These are phyloP conservation scores for Sakesphorus luctuosus DNA, from an alignment of 2,113 vertebrate species.

Conservation along the genomic window DNA sequence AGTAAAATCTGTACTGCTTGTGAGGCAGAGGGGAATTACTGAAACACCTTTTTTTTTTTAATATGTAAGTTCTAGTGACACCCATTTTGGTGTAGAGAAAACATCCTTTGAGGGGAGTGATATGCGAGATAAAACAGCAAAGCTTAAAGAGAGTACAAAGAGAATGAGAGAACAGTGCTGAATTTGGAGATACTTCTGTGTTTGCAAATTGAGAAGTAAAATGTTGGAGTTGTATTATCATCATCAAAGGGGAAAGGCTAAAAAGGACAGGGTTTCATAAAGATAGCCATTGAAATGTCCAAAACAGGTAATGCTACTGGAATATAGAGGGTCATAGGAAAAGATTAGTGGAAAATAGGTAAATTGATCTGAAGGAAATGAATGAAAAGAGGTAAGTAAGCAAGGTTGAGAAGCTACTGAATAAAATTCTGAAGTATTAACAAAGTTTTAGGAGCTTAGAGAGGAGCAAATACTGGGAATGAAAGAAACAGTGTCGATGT, in stretches of 20 bases:
- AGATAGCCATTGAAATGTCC: not conserved
- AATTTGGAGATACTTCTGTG: not conserved
- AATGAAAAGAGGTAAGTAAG: not conserved
- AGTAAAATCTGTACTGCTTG: not conserved
- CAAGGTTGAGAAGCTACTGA: not conserved
- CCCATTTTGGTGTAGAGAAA: not conserved
- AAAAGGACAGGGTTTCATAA: not conserved
- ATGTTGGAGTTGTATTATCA: not conserved
- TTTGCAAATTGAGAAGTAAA: not conserved
- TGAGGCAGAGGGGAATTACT: not conserved
- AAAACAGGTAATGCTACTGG: not conserved
- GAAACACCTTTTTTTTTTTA: not conserved
- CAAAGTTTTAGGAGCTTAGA: not conserved
- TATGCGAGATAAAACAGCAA: not conserved
- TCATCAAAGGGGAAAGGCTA: not conserved
- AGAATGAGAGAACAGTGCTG: not conserved
- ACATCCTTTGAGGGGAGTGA: not conserved
- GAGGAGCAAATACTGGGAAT: not conserved
- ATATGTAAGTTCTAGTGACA: not conserved
- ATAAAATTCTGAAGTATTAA: not conserved
- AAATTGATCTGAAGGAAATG: not conserved
- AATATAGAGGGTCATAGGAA: not conserved
- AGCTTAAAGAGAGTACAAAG: not conserved
- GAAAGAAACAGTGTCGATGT: not conserved
- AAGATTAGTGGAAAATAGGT: not conserved